Evolutionary conservation across 2,888 invertebrate species (phyloP).

Genomic region (Ptychoptera albimana): DNA sequence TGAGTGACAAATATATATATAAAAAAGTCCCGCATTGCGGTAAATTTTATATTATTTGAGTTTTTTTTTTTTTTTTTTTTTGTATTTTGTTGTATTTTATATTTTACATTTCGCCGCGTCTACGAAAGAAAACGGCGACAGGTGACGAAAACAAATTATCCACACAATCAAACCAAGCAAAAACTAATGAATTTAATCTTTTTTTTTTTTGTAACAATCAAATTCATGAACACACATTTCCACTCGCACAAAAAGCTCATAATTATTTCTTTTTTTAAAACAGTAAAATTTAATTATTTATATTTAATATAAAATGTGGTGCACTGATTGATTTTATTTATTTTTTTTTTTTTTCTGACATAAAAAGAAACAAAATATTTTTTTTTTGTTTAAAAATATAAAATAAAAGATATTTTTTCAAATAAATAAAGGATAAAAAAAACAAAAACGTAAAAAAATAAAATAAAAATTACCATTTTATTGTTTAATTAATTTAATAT

Average conservation of each 20-base stretch:
- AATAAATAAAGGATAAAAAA: neutral
- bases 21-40: conserved; percentile 32
- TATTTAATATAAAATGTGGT: conserved; percentile 12
- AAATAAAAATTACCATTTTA: conserved; percentile 10
- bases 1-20: neutral
- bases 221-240: neutral
- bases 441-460: conserved; percentile 3
- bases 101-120: conserved; percentile 1
- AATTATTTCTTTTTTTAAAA: neutral
- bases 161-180: conserved; percentile 5
- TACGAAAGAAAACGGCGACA: conserved; percentile 20
- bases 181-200: neutral
- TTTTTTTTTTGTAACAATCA: neutral
- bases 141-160: conserved; percentile 17
- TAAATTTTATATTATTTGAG: conserved; percentile 17
- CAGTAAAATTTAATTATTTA: neutral
- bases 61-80: neutral
- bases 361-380: conserved; percentile 7
- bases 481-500: conserved; percentile 5
- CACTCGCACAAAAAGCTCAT: neutral
- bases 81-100: too few species aligned
- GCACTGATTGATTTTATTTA: conserved; percentile 12
- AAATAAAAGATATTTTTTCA: neutral
- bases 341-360: conserved; percentile 17
- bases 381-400: neutral